Percentiles rank a stretch among this genome's conserved stretches.
phyloP scores from a whole-genome alignment of 2,797 vertebrate genomes.

The Spinus olivaceus region DNA sequence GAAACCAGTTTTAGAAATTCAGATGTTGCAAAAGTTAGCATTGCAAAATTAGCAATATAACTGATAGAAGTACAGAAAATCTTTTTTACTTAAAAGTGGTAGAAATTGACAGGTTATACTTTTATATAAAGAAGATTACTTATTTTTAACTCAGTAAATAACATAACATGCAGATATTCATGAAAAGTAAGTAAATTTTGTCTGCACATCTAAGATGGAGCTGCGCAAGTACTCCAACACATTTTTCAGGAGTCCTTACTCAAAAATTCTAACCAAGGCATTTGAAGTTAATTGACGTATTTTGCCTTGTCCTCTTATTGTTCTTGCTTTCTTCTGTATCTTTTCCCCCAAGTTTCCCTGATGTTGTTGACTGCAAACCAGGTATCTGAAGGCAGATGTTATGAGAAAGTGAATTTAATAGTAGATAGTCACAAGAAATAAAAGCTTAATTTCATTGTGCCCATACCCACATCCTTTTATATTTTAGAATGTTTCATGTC shows the following conservation, averaged over 20 bases:
- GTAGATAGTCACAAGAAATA: neutral
- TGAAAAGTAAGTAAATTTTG: neutral
- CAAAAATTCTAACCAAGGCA: neutral
- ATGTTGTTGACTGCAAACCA: neutral
- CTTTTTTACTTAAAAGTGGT: neutral
- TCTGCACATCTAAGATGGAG: neutral
- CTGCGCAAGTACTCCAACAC: neutral
- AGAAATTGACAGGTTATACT: neutral
- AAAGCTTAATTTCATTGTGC: neutral
- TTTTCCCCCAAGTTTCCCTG: neutral
- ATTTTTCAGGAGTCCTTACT: neutral
- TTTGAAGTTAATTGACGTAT: neutral
- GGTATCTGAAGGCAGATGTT: neutral
- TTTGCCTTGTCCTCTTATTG: neutral
- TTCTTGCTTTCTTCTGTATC: neutral
- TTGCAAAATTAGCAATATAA: neutral
- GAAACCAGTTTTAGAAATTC: neutral
- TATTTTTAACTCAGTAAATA: neutral
- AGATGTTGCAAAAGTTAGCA: neutral
- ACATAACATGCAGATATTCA: neutral
- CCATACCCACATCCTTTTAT: neutral
- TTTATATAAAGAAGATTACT: neutral
- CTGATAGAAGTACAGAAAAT: neutral
- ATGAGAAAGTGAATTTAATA: neutral
- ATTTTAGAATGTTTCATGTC: neutral